Evolutionary conservation across 2,113 vertebrate species (phyloP).

Genomic region (Brachypteracias leptosomus): DNA sequence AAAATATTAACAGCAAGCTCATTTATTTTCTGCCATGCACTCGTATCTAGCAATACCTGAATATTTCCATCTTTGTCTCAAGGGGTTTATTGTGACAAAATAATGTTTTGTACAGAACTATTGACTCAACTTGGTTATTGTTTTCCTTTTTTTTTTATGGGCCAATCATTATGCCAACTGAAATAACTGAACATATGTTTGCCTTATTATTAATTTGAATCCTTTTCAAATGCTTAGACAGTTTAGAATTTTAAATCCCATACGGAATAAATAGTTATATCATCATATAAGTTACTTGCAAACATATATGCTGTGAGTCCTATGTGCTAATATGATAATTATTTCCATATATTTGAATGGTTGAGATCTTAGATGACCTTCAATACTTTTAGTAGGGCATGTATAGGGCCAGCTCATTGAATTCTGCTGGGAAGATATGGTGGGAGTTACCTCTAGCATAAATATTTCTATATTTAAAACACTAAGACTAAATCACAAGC

Average conservation of each 20-base stretch:
- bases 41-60: background rate
- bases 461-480: background rate
- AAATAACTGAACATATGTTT: constrained; percentile 29
- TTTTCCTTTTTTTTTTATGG: constrained; percentile 5
- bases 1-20: too few relatives aligned
- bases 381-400: background rate
- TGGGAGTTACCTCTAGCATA: background rate
- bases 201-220: constrained; percentile 16
- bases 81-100: background rate
- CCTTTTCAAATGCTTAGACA: too few relatives aligned
- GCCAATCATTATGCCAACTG: constrained; percentile 33
- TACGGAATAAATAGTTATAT: constrained; percentile 52
- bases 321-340: constrained; percentile 50
- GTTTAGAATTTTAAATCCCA: constrained; percentile 30
- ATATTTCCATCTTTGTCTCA: constrained; percentile 6
- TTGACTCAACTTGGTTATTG: background rate
- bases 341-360: constrained; percentile 42
- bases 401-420: background rate
- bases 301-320: constrained; percentile 40
- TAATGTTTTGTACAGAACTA: constrained; percentile 8
- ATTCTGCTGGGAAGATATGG: background rate
- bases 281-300: constrained; percentile 22
- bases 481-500: background rate
- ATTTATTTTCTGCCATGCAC: background rate
- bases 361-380: background rate